Base-by-base conservation (phyloP, 2,888 invertebrate genomes). In the Uropetala carovei region DNA sequence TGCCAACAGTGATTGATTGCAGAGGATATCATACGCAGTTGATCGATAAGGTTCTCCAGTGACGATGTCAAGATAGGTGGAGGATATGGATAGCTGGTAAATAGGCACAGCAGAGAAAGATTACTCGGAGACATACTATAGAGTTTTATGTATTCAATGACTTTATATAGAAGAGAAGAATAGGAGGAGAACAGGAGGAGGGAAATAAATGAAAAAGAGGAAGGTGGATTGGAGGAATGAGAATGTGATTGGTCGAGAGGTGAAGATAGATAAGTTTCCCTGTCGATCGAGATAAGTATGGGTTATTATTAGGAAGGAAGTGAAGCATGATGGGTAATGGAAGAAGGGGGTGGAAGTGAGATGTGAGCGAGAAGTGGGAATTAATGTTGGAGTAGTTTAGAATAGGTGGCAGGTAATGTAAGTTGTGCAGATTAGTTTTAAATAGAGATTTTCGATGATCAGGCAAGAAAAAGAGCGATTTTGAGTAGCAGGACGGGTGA, bases 1-100 rank as follows among this genome's bases (percentile, higher is more conserved):
- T 75, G 75, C 22, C 75, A 27, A 75, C 75, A 75, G 75, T 75
- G 75, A 75, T 75, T 75, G 75, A 75, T 75, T 75, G 75, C 22
- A 27, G 22, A 13, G 75, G 27, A 75, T 75, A 75, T 75, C 75
- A 75, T 75, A 27, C 75, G 75, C 22, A 75, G 27, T 75, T 75
- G 75, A 75, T 75, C 75, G 75, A 75, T 75, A 75, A 75, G 75
- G 22, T 22, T 75, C 75, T 75, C 75, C 27, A 27, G 75, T 75
- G 22, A 22, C 75, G 75, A 75, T 22, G 75, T 27, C 27, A 75
- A 75, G 75, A 75, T 75, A 27, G 75, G 75, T 27, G 27, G 14
- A 75, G 75, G 75, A 27, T 27, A 22, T 18, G 75, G 75, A 27
- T 27, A 18, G 68, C 68, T 3, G 18, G 27, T 75, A 27, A 22